Evolutionary conservation across 2,888 invertebrate species (phyloP).

Genomic region (Philopedon plagiatum): DNA sequence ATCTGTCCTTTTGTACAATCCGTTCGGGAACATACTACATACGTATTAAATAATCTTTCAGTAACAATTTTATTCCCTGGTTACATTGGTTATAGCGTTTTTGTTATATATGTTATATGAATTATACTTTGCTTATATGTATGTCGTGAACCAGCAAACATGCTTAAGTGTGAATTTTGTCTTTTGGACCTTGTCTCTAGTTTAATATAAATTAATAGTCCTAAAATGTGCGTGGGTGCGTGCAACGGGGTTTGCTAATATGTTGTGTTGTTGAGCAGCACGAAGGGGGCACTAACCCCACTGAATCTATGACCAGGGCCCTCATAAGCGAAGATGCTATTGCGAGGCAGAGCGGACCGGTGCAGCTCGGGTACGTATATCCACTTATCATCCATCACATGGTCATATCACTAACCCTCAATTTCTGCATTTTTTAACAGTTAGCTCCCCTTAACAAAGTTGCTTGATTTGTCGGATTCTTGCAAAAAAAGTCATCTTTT

Average conservation of each 20-base stretch:
- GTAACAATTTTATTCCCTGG: too few relatives aligned
- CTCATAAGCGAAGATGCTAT: conserved; percentile 92
- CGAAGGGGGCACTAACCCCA: conserved; percentile 93
- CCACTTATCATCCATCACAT: conserved; percentile 57
- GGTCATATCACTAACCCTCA: conserved; percentile 8
- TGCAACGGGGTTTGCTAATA: conserved; percentile 65
- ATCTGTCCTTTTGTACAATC: too few relatives aligned
- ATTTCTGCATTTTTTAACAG: conserved; percentile 10
- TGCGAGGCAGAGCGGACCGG: conserved; percentile 90
- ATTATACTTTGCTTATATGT: too few relatives aligned
- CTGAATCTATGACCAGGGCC: conserved; percentile 96
- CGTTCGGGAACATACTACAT: too few relatives aligned
- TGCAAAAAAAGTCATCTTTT: too few relatives aligned
- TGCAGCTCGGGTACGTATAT: conserved; percentile 94
- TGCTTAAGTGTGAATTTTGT: conserved; percentile 16
- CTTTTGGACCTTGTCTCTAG: conserved; percentile 15
- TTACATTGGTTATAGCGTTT: too few relatives aligned
- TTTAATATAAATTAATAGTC: too few relatives aligned
- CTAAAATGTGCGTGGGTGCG: conserved; percentile 27
- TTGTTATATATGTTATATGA: too few relatives aligned
- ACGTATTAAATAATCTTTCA: too few relatives aligned
- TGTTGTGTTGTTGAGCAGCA: conserved; percentile 81
- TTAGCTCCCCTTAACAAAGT: not conserved
- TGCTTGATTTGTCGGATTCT: conserved; percentile 1
- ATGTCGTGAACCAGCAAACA: too few relatives aligned